Conservation (phyloP, 2,888 invertebrate genomes). For the Ornithoptera alexandrae region DNA sequence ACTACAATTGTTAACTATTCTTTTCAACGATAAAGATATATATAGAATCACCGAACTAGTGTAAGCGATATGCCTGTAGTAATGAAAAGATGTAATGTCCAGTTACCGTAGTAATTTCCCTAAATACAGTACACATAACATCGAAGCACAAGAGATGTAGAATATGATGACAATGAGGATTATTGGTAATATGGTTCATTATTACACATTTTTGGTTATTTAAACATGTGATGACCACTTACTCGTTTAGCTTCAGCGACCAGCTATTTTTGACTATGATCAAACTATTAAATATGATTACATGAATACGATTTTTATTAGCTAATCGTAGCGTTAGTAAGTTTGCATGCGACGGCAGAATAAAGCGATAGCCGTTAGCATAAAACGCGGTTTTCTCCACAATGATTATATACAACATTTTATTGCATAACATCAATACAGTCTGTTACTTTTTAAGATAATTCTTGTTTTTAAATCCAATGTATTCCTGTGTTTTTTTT, state of each 20-base stretch:
- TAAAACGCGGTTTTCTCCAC: slow-evolving; percentile 35
- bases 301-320: slow-evolving; percentile 1
- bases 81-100: background rate
- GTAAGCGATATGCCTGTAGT: no score
- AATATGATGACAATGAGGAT: no score
- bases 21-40: no score
- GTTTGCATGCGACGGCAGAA: slow-evolving; percentile 30
- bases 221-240: background rate
- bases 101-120: background rate
- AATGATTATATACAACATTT: slow-evolving; percentile 31
- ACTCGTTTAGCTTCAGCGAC: background rate
- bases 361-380: slow-evolving; percentile 33
- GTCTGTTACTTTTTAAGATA: background rate
- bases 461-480: background rate
- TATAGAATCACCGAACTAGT: no score
- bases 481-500: background rate
- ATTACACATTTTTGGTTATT: background rate
- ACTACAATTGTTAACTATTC: no score
- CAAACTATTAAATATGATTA: slow-evolving; percentile 3
- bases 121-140: background rate
- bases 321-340: background rate
- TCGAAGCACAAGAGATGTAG: background rate
- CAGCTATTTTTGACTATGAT: background rate
- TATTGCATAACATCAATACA: slow-evolving; percentile 14
- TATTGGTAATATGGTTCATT: no score